Evolutionary conservation across 2,888 invertebrate genomes (phyloP), one percentile per base, ranked within the genome.

Genomic region (Melanargia galathea): DNA sequence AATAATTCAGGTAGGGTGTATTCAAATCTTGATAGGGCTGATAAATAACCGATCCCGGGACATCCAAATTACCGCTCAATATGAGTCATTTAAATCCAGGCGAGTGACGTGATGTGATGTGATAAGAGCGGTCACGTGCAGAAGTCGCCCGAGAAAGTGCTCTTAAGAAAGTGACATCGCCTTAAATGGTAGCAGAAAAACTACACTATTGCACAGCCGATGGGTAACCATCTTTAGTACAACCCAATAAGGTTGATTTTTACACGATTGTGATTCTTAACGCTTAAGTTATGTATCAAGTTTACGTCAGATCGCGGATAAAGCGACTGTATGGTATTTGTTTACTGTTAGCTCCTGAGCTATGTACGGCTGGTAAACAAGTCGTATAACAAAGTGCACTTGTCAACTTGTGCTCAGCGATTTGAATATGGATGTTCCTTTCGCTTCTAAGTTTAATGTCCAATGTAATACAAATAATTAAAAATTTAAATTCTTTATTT

Each of bases 111-210:
- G 6, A 30, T 30, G 6, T n/a, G n/a, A n/a, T 30, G 24, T 24
- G 13, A 24, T n/a, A 43, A 18, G 8, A 49, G 49, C 49, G 7
- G 43, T 43, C 43, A 18, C 43, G 43, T 43, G n/a, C 16, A n/a
- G 16, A n/a, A 16, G 8, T 49, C 38, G 52, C 52, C 45, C 63
- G 68, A 65, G 73, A 74, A 73, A 73, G 71, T 72, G 69, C 65
- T 71, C 70, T 67, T 58, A 65, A 69, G 72, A 71, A 71, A 71
- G 71, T 67, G 67, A 64, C 68, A 63, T 60, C 60, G 61, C 70
- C 69, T 67, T 70, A 70, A 65, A 64, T 63, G 66, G 62, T 40
- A 56, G 52, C 13, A 65, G 64, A 65, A 67, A 72, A 63, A 63
- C 51, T 22, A 52, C 52, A 38, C n/a, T 7, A n/a, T n/a, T 8